Conservation (phyloP, 1,140 invertebrate species). For the Zeugodacus cucurbitae region DNA sequence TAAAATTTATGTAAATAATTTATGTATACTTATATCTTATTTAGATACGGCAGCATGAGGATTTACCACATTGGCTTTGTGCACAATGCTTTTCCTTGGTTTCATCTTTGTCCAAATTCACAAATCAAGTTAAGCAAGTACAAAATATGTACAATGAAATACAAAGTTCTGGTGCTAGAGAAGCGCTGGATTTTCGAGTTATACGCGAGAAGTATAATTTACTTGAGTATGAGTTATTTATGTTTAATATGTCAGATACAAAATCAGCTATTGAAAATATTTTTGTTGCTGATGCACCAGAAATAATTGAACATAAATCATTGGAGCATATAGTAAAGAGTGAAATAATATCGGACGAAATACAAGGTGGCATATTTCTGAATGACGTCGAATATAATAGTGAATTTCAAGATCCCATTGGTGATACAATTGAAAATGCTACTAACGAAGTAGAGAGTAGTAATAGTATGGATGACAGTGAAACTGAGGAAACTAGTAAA, state of each 20-base stretch:
- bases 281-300: not conserved
- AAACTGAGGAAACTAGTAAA: not conserved
- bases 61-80: constrained; percentile 56
- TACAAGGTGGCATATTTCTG: not conserved
- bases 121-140: constrained; percentile 54
- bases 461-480: not conserved
- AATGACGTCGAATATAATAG: not conserved
- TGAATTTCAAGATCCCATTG: not conserved
- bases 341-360: not conserved
- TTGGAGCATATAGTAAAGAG: not conserved
- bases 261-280: not conserved
- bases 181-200: not conserved
- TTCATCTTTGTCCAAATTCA: constrained; percentile 53
- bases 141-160: constrained; percentile 55
- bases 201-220: constrained; percentile 37
- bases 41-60: constrained; percentile 53
- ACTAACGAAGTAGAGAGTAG: not conserved
- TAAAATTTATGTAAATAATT: not conserved
- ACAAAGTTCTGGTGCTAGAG: constrained; percentile 32
- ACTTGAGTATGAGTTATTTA: not conserved
- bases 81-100: constrained; percentile 54
- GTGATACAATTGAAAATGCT: not conserved
- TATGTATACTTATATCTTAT: not conserved
- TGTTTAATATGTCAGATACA: not conserved
- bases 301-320: not conserved